Base-by-base conservation (phyloP, 2,888 invertebrate species). In the Pterostichus madidus region DNA sequence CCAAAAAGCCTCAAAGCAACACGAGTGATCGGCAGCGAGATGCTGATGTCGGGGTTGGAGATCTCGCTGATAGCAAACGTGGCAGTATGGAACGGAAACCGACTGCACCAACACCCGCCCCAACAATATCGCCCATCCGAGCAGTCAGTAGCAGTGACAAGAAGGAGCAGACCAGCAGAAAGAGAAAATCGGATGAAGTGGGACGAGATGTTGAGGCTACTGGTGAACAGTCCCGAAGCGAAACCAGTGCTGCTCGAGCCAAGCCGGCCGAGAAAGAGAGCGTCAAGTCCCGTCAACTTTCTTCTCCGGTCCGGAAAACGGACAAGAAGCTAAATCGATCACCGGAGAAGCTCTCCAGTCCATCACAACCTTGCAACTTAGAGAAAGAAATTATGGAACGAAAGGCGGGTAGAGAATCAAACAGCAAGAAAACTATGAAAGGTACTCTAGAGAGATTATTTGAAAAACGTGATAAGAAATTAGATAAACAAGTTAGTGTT, bases 21-120 rank as follows among this genome's bases (percentile, higher is more conserved):
- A 85, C 92, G 88, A 90, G 93, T 93, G 91, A 93, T 93, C 90
- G 94, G 92, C 88, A 93, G 93, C 90, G 93, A 93, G 92, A 93
- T 92, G 90, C 91, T 94, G 89, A 92, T 92, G 89, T 93, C 92
- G 89, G 92, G 93, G 73, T 89, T 90, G 91, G 94, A 94, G 92
- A 93, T 94, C 86, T 93, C 92, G 87, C 91, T 94, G 88, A 92
- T 91, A 91, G 92, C 92, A 89, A 91, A 92, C 90, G 89, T 92
- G 85, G 87, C 88, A 85, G 87, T 88, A 84, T 88, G 88, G 90
- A 89, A 87, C 86, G 87, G 87, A 89, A 90, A 87, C 86, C 39
- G 44, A 11, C 68, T 39, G 68, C 68, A 35, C 59, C 86, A 87
- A 84, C 85, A 84, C 87, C 84, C 84, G 79, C 84, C 83, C 75